Percentiles rank a stretch among this genome's conserved stretches.
These are phyloP conservation scores for Cheilosia scutellata DNA, from an alignment of 2,888 invertebrate genomes.

Conservation along the genomic window DNA sequence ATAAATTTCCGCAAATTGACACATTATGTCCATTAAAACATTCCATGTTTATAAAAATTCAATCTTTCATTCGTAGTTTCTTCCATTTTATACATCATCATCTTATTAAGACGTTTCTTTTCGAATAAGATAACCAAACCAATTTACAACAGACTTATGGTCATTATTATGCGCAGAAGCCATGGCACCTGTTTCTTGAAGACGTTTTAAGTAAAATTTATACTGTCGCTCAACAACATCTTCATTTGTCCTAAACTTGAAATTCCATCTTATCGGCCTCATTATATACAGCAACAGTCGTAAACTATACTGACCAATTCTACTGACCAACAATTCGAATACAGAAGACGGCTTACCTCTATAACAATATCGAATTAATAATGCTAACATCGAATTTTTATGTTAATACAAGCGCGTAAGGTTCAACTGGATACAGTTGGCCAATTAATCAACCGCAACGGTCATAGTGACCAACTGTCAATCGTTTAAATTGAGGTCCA, in stretches of 20 bases:
- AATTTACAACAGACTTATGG: constrained; percentile 31
- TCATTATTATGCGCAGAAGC: constrained; percentile 34
- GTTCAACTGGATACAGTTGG: constrained; percentile 23
- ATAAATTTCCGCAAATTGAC: no score
- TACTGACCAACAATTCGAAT: background rate
- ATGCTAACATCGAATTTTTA: constrained; percentile 20
- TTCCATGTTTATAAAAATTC: no score
- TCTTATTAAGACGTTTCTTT: constrained; percentile 17
- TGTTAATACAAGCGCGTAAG: constrained; percentile 27
- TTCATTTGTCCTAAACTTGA: constrained; percentile 24
- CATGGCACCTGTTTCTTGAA: constrained; percentile 11
- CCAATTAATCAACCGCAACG: constrained; percentile 18
- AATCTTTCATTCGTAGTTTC: no score
- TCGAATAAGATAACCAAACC: background rate
- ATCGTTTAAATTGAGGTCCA: constrained; percentile 13
- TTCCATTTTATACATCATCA: background rate
- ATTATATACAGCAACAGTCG: background rate
- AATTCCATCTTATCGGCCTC: background rate
- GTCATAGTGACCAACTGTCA: background rate
- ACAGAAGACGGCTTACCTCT: background rate
- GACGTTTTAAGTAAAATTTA: constrained; percentile 17
- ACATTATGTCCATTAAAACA: no score
- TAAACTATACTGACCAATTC: constrained; percentile 4
- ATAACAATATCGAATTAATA: constrained; percentile 1
- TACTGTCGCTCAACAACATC: constrained; percentile 2